A percentile compares a stretch with the other conserved stretches of the same genome.
phyloP scores from a whole-genome alignment of 2,113 vertebrate genomes.

The Istiophorus platypterus region DNA sequence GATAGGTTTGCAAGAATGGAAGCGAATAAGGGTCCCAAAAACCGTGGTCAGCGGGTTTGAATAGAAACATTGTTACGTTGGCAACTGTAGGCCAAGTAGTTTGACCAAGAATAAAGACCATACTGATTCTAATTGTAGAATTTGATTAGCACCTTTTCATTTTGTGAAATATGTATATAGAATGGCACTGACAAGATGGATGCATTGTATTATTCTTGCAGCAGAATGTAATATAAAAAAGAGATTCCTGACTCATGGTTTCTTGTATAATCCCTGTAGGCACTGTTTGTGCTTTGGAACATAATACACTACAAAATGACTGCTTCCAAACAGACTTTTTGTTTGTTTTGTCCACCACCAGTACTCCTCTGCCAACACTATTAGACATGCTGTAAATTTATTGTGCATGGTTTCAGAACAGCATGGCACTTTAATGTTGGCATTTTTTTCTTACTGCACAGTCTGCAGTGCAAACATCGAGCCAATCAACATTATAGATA shows the following conservation, averaged over 20 bases:
- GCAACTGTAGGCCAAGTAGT: neutral
- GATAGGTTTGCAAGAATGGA: slow-evolving; percentile 9
- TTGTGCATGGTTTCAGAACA: slow-evolving; percentile 42
- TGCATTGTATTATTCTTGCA: slow-evolving; percentile 14
- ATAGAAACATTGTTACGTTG: neutral
- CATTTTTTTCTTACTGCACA: slow-evolving; percentile 26
- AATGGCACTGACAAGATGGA: slow-evolving; percentile 12
- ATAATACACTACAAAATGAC: slow-evolving; percentile 20
- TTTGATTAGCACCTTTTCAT: slow-evolving; percentile 5
- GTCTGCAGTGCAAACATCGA: slow-evolving; percentile 25
- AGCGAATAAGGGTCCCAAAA: neutral
- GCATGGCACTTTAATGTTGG: slow-evolving; percentile 34
- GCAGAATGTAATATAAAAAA: slow-evolving; percentile 15
- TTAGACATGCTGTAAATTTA: slow-evolving; percentile 53
- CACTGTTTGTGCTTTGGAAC: slow-evolving; percentile 12
- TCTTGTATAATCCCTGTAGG: slow-evolving; percentile 28
- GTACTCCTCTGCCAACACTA: slow-evolving; percentile 44
- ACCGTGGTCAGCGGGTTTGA: slow-evolving; percentile 2
- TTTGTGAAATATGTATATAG: slow-evolving; percentile 17
- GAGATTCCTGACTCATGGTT: slow-evolving; percentile 47
- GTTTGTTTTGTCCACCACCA: slow-evolving; percentile 45
- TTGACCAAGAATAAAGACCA: slow-evolving; percentile 6
- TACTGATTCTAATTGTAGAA: slow-evolving; percentile 1
- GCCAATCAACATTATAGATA: slow-evolving; percentile 2
- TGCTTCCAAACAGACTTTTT: slow-evolving; percentile 40